phyloP scores from a whole-genome alignment of 2,797 vertebrate genomes.

The Pseudochirops cupreus region DNA sequence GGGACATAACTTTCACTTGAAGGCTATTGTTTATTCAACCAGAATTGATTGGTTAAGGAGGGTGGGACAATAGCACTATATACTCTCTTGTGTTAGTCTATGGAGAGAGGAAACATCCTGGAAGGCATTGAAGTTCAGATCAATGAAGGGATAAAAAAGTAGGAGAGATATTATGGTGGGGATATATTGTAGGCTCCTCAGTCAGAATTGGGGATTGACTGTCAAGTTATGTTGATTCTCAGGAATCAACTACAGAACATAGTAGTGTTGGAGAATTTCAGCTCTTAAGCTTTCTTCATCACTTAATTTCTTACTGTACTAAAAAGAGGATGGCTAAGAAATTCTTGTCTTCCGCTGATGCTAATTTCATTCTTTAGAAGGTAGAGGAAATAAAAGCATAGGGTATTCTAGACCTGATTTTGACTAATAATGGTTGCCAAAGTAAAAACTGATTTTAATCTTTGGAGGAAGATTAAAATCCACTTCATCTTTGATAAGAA shows the following conservation, averaged over 20 bases:
- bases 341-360: background rate
- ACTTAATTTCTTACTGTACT: background rate
- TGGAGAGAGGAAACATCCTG: background rate
- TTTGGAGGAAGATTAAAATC: background rate
- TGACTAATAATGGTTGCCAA: background rate
- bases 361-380: background rate
- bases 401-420: background rate
- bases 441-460: background rate
- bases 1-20: background rate
- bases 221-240: background rate
- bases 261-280: background rate
- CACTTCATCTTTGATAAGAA: background rate
- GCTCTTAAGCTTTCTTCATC: background rate
- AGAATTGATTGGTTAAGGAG: background rate
- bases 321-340: background rate
- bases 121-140: background rate
- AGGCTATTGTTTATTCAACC: background rate
- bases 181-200: background rate
- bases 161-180: background rate
- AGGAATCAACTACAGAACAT: background rate
- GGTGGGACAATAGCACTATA: background rate
- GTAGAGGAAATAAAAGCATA: background rate
- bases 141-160: background rate
- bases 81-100: background rate
- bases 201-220: background rate